These are phyloP conservation scores for Diogma glabrata DNA, from an alignment of 2,888 invertebrate species.

Conservation along the genomic window DNA sequence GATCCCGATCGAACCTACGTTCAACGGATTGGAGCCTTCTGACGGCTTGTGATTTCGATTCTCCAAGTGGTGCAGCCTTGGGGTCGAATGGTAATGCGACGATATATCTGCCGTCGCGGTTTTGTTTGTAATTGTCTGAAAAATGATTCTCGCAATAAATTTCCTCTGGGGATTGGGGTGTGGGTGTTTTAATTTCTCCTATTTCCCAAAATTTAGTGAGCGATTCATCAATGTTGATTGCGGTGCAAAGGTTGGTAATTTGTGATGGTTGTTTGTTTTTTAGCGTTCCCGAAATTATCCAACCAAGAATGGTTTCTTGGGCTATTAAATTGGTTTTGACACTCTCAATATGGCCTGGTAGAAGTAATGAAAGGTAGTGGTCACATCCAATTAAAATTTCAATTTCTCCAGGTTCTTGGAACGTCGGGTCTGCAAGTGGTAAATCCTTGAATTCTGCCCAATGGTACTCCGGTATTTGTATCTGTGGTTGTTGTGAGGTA, in stretches of 20 bases:
- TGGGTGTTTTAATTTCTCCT: neutral
- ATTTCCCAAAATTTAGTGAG: neutral
- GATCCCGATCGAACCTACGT: neutral
- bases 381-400: no score
- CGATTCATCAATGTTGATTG: neutral
- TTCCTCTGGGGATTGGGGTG: neutral
- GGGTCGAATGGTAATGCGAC: neutral
- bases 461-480: neutral
- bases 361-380: neutral
- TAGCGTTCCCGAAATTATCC: no score
- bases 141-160: constrained; percentile 1
- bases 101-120: neutral
- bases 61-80: neutral
- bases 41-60: neutral
- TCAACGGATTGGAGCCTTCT: neutral
- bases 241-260: no score
- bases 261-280: neutral
- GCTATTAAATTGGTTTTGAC: neutral
- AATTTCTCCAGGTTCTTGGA: no score
- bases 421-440: neutral
- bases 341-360: neutral
- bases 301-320: no score
- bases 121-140: neutral
- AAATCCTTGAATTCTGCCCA: neutral
- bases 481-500: neutral